Evolutionary conservation across 2,888 invertebrate genomes (phyloP).

Genomic region (Acrocyrtus sp.): DNA sequence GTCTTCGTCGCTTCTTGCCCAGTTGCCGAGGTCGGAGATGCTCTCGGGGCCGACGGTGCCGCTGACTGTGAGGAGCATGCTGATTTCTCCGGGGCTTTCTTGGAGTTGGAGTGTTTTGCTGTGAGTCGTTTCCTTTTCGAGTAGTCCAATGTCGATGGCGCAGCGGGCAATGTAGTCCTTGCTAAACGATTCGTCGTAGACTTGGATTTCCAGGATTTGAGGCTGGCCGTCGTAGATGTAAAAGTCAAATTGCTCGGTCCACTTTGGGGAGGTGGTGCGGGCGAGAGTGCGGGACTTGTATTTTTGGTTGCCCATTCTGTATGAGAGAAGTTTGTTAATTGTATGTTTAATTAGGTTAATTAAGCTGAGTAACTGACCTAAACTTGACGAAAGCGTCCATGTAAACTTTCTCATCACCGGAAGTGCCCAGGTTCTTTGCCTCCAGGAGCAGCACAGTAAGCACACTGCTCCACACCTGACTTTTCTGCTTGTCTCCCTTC

Average conservation of each 20-base stretch:
- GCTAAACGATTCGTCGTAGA: constrained; percentile 61
- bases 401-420: constrained; percentile 71
- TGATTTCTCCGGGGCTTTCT: constrained; percentile 80
- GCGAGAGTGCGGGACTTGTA: constrained; percentile 88
- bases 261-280: constrained; percentile 85
- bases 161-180: constrained; percentile 69
- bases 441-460: constrained; percentile 98
- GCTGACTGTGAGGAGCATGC: constrained; percentile 91
- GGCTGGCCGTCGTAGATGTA: constrained; percentile 95
- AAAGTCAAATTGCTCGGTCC: constrained; percentile 97
- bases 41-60: constrained; percentile 94
- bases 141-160: constrained; percentile 81
- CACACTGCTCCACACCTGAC: constrained; percentile 97
- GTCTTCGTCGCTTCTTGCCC: constrained; percentile 83
- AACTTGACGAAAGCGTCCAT: constrained; percentile 97
- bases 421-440: constrained; percentile 87
- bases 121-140: constrained; percentile 92
- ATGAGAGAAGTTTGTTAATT: constrained; percentile 48
- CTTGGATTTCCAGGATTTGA: constrained; percentile 74
- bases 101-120: constrained; percentile 89
- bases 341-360: neutral
- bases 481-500: constrained; percentile 84
- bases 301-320: constrained; percentile 94
- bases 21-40: constrained; percentile 88
- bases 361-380: constrained; percentile 71